These are phyloP conservation scores for Laterallus jamaicensis DNA, from an alignment of 2,113 vertebrate species.

Conservation along the genomic window DNA sequence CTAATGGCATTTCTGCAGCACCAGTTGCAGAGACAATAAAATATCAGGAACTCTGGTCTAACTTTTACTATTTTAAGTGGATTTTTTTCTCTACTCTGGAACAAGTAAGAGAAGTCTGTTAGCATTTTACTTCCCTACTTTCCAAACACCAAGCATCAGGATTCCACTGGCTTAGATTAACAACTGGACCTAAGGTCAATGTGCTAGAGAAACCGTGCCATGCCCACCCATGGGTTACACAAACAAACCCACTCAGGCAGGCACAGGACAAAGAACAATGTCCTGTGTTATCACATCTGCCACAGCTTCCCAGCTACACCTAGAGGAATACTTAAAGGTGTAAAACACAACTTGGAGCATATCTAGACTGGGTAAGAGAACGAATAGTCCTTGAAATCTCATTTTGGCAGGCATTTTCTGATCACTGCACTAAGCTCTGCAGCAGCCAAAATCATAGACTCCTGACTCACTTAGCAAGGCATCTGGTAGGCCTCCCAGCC, in stretches of 20 bases:
- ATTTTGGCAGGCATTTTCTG: conserved; percentile 10
- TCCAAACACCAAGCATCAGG: not conserved
- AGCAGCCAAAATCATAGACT: not conserved
- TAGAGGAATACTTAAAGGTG: not conserved
- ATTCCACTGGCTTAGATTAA: not conserved
- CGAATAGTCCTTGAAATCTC: not conserved
- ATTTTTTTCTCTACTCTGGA: not conserved
- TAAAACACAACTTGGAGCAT: not conserved
- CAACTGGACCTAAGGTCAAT: not conserved
- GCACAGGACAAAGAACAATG: not conserved
- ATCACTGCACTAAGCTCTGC: not conserved
- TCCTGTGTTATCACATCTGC: not conserved
- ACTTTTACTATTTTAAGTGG: not conserved
- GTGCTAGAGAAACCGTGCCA: not conserved
- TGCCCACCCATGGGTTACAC: not conserved
- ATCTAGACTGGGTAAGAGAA: not conserved
- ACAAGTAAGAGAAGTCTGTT: not conserved
- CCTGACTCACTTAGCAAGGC: conserved; percentile 26
- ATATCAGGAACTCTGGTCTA: not conserved
- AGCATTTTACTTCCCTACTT: not conserved
- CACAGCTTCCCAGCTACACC: not conserved
- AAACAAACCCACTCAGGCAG: conserved; percentile 11
- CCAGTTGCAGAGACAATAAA: conserved; percentile 9
- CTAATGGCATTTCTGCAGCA: not conserved
- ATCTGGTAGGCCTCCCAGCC: not conserved